Percentiles rank a stretch among this genome's conserved stretches.
Conservation (phyloP, 1,140 invertebrate genomes). For the Papilio machaon region DNA sequence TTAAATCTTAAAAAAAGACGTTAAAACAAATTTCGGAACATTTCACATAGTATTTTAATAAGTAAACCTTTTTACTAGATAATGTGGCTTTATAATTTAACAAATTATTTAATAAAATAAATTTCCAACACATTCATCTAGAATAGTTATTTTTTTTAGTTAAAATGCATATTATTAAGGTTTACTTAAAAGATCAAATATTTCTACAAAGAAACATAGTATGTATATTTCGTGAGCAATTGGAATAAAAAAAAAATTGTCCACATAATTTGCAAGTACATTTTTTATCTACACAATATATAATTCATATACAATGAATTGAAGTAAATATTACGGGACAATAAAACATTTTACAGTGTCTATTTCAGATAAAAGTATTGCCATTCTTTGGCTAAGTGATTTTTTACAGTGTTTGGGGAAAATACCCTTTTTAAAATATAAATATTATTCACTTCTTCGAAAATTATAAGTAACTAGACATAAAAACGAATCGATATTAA, state of each 20-base stretch:
- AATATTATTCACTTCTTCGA: not conserved
- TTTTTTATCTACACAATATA: conserved; percentile 18
- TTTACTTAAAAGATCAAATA: conserved; percentile 23
- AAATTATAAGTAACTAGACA: not conserved
- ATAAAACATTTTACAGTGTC: not conserved
- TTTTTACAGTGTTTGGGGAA: not conserved
- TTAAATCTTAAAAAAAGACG: not conserved
- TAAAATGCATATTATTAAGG: conserved; percentile 1
- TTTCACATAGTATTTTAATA: conserved; percentile 15
- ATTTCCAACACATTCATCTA: conserved; percentile 2
- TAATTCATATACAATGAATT: not conserved
- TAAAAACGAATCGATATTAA: not conserved
- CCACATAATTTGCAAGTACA: conserved; percentile 3
- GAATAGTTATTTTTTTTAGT: not conserved
- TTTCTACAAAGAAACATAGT: not conserved
- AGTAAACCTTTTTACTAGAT: conserved; percentile 29
- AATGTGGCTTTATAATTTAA: not conserved
- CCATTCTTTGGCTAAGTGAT: not conserved
- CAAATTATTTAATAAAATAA: not conserved
- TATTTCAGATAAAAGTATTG: not conserved
- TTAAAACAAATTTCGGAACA: conserved; percentile 7
- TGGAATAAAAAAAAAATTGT: not conserved
- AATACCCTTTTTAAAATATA: not conserved
- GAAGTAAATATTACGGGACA: not conserved
- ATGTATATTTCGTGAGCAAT: conserved; percentile 11